Evolutionary conservation across 2,888 invertebrate species (phyloP).

Genomic region (Nemotelus nigrinus): DNA sequence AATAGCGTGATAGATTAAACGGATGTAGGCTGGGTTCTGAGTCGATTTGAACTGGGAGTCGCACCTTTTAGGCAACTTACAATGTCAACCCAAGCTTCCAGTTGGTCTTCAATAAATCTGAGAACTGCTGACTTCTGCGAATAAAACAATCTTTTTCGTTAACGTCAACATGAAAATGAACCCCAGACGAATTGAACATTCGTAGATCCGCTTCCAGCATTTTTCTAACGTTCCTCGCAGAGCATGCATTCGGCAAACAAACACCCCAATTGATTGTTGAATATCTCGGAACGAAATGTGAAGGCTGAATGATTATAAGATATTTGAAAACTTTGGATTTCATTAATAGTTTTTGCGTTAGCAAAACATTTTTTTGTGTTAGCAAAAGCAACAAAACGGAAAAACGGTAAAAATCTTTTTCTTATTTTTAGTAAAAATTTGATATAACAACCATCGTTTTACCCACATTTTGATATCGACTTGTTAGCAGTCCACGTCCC

Average conservation of each 20-base stretch:
- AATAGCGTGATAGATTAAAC: no score
- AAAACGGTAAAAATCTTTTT: no score
- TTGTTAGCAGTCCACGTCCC: slow-evolving; percentile 72
- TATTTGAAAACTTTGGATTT: not conserved
- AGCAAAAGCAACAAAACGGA: no score
- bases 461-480: slow-evolving; percentile 72
- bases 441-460: not conserved
- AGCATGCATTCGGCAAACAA: slow-evolving; percentile 74
- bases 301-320: slow-evolving; percentile 67
- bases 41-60: not conserved
- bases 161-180: slow-evolving; percentile 70
- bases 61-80: slow-evolving; percentile 59
- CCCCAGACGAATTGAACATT: slow-evolving; percentile 69
- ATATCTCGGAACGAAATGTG: slow-evolving; percentile 78
- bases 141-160: slow-evolving; percentile 70
- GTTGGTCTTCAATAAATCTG: slow-evolving; percentile 58
- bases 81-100: slow-evolving; percentile 66
- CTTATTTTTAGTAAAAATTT: not conserved
- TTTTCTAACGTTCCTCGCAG: slow-evolving; percentile 67
- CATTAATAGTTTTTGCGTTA: no score
- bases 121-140: slow-evolving; percentile 60
- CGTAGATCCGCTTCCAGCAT: slow-evolving; percentile 70
- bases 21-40: no score
- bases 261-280: slow-evolving; percentile 77
- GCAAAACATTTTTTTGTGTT: no score